Evolutionary conservation across 1,140 invertebrate genomes (phyloP).

Genomic region (Drosophila quadrilineata): DNA sequence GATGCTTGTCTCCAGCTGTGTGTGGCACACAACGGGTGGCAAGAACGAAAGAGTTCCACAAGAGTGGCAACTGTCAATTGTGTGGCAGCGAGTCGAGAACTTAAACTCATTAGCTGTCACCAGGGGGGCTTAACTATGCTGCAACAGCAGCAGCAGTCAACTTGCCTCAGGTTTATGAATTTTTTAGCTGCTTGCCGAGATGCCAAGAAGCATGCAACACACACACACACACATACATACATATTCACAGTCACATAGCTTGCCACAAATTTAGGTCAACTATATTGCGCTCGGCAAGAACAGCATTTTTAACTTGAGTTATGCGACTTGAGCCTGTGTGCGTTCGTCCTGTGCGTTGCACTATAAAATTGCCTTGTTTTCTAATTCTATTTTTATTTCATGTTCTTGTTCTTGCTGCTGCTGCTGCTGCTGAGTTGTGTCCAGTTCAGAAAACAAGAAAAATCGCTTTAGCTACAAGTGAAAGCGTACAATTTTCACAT

Average conservation of each 20-base stretch:
- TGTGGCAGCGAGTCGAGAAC: constrained; percentile 66
- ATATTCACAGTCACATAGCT: no score
- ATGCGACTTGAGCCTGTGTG: not conserved
- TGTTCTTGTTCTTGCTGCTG: constrained; percentile 13
- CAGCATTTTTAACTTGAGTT: constrained; percentile 29
- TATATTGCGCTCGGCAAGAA: constrained; percentile 43
- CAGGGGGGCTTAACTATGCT: constrained; percentile 62
- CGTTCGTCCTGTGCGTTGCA: constrained; percentile 53
- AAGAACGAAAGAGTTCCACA: not conserved
- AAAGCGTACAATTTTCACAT: constrained; percentile 40
- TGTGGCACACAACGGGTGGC: not conserved
- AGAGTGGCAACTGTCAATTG: constrained; percentile 57
- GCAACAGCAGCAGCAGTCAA: constrained; percentile 7
- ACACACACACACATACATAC: no score
- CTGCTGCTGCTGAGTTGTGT: no score
- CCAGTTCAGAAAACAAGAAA: constrained; percentile 58
- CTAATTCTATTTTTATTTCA: not conserved
- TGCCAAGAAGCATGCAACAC: constrained; percentile 69
- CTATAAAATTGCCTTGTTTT: constrained; percentile 68
- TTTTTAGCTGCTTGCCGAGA: constrained; percentile 57
- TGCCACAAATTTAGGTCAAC: constrained; percentile 73
- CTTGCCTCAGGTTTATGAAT: constrained; percentile 47
- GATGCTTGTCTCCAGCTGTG: constrained; percentile 19
- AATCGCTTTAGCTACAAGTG: constrained; percentile 74
- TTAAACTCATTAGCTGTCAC: constrained; percentile 75